phyloP scores from a whole-genome alignment of 2,797 vertebrate genomes.

The Rallus crepitans region DNA sequence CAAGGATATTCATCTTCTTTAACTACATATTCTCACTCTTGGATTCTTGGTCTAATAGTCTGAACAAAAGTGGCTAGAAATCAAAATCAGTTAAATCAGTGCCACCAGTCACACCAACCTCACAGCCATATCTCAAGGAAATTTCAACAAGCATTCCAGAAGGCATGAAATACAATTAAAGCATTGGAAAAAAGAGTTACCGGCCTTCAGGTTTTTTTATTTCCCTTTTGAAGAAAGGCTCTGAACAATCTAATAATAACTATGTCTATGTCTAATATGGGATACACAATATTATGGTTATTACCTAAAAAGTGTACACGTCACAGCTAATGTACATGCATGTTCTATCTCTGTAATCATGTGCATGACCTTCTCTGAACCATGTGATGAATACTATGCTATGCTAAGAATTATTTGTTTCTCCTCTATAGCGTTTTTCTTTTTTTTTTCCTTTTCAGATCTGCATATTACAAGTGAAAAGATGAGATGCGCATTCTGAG shows the following conservation, averaged over 20 bases:
- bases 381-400: not conserved
- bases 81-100: not conserved
- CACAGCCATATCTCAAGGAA: not conserved
- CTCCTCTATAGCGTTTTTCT: not conserved
- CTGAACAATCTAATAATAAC: not conserved
- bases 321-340: rapidly evolving
- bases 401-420: not conserved
- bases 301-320: not conserved
- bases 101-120: not conserved
- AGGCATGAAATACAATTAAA: not conserved
- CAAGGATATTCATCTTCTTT: not conserved
- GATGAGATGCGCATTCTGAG: not conserved
- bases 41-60: not conserved
- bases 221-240: not conserved
- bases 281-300: not conserved
- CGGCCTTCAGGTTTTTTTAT: not conserved
- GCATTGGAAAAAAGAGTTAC: not conserved
- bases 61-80: not conserved
- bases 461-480: not conserved
- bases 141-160: not conserved
- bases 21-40: not conserved
- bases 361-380: not conserved
- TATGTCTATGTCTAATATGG: not conserved
- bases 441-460: not conserved
- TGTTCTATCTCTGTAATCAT: not conserved